A percentile compares a stretch with the other conserved stretches of the same genome.
These are phyloP conservation scores for Oscheius onirici DNA, from an alignment of 2,888 invertebrate genomes.

Conservation along the genomic window DNA sequence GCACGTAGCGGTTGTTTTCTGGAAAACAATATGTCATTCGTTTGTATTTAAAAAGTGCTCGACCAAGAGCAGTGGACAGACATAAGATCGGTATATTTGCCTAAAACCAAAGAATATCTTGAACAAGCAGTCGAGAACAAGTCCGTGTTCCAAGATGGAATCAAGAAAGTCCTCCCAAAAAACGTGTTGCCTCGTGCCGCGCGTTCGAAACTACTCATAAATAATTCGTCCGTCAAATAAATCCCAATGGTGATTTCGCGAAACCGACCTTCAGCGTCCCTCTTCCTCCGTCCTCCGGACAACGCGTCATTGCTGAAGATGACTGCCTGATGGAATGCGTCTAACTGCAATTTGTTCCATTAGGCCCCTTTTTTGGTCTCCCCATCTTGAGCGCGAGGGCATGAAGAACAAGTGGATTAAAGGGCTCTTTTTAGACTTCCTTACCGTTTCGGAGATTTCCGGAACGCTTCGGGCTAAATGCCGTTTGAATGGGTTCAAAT, in stretches of 20 bases:
- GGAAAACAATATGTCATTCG: not conserved
- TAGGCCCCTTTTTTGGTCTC: not conserved
- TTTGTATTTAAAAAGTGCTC: not conserved
- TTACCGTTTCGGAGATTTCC: slow-evolving; percentile 67
- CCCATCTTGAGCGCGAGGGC: not conserved
- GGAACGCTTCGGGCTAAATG: slow-evolving; percentile 65
- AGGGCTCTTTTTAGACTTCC: slow-evolving; percentile 9
- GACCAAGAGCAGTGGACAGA: too few species aligned
- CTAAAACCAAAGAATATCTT: too few species aligned
- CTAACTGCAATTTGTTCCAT: slow-evolving; percentile 50
- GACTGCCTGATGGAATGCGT: slow-evolving; percentile 70
- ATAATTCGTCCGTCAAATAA: too few species aligned
- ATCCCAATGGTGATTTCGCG: not conserved
- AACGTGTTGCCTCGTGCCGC: not conserved
- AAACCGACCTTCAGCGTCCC: slow-evolving; percentile 12
- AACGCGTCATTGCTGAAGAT: slow-evolving; percentile 66
- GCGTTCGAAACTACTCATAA: not conserved
- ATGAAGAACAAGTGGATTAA: not conserved
- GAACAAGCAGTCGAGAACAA: too few species aligned
- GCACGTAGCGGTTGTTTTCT: slow-evolving; percentile 66
- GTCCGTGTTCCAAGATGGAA: too few species aligned
- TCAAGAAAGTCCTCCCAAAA: not conserved
- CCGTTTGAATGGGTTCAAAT: slow-evolving; percentile 69
- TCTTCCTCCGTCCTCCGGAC: slow-evolving; percentile 32
- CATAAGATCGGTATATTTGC: too few species aligned